phyloP scores from a whole-genome alignment of 2,797 vertebrate species.

The Xenops minutus region DNA sequence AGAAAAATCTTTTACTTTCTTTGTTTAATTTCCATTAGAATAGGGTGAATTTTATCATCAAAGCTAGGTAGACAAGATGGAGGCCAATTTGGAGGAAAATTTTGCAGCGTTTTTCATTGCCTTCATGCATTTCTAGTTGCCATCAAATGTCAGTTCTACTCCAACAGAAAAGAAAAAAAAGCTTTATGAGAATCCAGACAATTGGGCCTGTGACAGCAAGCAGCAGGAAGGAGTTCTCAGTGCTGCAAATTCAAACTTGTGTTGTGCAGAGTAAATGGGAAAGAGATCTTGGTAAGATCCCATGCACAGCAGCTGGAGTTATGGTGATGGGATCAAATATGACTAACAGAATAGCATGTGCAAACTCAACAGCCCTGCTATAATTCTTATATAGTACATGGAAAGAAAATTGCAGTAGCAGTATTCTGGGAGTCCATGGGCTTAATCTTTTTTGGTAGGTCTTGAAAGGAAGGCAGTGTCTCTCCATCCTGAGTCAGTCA shows the following conservation, averaged over 20 bases:
- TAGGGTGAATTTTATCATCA: neutral
- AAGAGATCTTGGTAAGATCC: constrained; percentile 32
- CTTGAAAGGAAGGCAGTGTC: constrained; percentile 62
- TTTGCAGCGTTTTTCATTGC: constrained; percentile 12
- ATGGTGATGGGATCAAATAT: neutral
- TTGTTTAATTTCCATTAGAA: neutral
- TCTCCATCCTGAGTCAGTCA: constrained; percentile 35
- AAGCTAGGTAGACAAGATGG: neutral
- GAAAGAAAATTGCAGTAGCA: constrained; percentile 57
- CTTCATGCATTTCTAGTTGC: neutral
- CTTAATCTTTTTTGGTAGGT: constrained; percentile 38
- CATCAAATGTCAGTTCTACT: neutral
- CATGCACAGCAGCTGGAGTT: constrained; percentile 21
- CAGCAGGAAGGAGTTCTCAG: neutral
- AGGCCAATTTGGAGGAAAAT: neutral
- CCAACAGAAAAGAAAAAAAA: constrained; percentile 15
- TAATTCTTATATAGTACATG: constrained; percentile 3
- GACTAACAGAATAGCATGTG: constrained; percentile 23
- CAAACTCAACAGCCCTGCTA: constrained; percentile 17
- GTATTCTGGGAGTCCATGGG: constrained; percentile 39
- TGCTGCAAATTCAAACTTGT: constrained; percentile 6
- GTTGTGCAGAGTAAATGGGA: neutral
- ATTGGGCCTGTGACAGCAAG: neutral
- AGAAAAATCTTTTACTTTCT: neutral
- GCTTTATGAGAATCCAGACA: constrained; percentile 1